Base-by-base conservation (phyloP, 1,140 invertebrate species). In the Pantala flavescens region DNA sequence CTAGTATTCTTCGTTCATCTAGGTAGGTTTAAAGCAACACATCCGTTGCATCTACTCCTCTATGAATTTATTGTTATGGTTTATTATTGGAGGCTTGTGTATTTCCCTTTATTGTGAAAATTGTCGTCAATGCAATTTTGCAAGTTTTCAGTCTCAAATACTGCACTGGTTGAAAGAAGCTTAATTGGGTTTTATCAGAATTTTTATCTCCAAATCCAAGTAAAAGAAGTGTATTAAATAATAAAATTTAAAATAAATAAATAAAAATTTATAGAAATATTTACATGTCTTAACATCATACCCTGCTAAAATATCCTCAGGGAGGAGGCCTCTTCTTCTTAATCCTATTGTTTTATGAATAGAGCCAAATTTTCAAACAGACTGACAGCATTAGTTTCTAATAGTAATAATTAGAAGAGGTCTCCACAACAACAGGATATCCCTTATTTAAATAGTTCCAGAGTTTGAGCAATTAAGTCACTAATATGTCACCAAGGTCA, bases 361-460 rank as follows among this genome's bases (percentile, higher is more conserved):
- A 12, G n/a, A 11, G 70, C n/a, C n/a, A 11, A 24, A 23, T 23
- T 23, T 23, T 24, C 24, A 71, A 23, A 71, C n/a, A 71, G 70
- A 23, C n/a, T n/a, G n/a, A n/a, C n/a, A n/a, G n/a, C n/a, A n/a
- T n/a, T 71, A 23, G 9, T 23, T 21, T 23, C 9, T n/a, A 12
- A 71, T 9, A 21, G 70, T 11, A 71, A 71, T 24, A 16, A 9
- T 16, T 49, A 16, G 16, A 49, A 49, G 16, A 49, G 43, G 77
- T 78, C 73, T 80, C 77, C 5, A 75, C 73, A 28, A 77, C 76
- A 21, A 80, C 23, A 74, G 77, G 78, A 74, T 78, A 79, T 71
- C 79, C 78, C 75, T 80, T 80, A 72, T 78, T 78, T 63, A 78
- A 72, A 73, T 78, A 78, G 77, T 78, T 77, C 24, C 78, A 76